Percentiles rank a stretch among this genome's conserved stretches.
phyloP scores from a whole-genome alignment of 2,113 vertebrate species.

The Acanthochromis polyacanthus region DNA sequence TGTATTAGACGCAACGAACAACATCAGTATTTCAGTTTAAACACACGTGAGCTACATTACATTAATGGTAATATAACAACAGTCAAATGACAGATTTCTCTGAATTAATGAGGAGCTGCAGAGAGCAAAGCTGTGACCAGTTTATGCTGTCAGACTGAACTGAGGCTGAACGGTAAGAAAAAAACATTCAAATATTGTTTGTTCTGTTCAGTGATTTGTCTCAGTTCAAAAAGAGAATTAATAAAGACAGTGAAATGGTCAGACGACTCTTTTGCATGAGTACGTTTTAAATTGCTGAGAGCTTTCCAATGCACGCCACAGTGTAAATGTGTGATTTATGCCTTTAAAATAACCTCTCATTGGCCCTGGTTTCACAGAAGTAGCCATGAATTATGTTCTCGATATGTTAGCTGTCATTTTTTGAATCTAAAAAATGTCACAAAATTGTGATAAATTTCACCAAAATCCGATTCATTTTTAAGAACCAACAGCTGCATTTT shows the following conservation, averaged over 20 bases:
- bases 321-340: not conserved
- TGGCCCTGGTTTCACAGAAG: not conserved
- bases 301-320: not conserved
- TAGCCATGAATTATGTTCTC: not conserved
- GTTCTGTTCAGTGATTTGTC: not conserved
- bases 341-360: no score
- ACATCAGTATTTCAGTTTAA: conserved; percentile 22
- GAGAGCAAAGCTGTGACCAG: not conserved
- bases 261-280: not conserved
- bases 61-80: not conserved
- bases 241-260: not conserved
- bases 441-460: no score
- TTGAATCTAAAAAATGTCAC: not conserved
- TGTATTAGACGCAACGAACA: conserved; percentile 21
- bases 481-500: no score
- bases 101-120: conserved; percentile 12
- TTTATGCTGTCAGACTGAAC: not conserved
- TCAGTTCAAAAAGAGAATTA: not conserved
- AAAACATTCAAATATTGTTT: not conserved
- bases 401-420: not conserved
- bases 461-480: no score
- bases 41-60: not conserved
- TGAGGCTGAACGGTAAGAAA: not conserved
- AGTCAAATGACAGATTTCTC: not conserved
- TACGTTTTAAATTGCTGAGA: not conserved